Percentiles rank a stretch among this genome's conserved stretches.
Evolutionary conservation across 1,140 invertebrate genomes (phyloP).

Genomic region (Cherax quadricarinatus): DNA sequence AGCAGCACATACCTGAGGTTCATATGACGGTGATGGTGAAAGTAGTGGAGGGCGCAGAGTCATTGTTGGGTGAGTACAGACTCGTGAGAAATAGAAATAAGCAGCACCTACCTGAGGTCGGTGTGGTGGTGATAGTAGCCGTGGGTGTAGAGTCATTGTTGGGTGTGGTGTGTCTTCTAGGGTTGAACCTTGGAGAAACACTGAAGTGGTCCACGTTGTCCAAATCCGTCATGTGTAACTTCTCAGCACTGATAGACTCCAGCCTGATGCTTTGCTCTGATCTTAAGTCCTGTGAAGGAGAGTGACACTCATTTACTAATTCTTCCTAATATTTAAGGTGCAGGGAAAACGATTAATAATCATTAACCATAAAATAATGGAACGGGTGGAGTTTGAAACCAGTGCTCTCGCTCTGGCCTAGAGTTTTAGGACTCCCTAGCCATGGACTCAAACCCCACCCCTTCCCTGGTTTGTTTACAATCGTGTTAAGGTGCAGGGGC

Average conservation of each 20-base stretch:
- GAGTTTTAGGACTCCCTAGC: too few relatives aligned
- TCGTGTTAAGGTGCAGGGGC: too few relatives aligned
- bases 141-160: slow-evolving; percentile 19
- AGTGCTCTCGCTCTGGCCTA: too few relatives aligned
- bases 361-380: too few relatives aligned
- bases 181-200: slow-evolving; percentile 54
- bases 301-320: too few relatives aligned
- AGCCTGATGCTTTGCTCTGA: slow-evolving; percentile 32
- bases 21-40: slow-evolving; percentile 7
- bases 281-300: slow-evolving; percentile 16
- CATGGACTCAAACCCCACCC: too few relatives aligned
- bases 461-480: too few relatives aligned
- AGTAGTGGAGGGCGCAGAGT: neutral
- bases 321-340: too few relatives aligned
- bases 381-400: too few relatives aligned
- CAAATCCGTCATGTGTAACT: slow-evolving; percentile 60
- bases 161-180: slow-evolving; percentile 34
- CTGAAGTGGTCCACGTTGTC: slow-evolving; percentile 64
- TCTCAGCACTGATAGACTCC: slow-evolving; percentile 55
- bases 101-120: slow-evolving; percentile 32
- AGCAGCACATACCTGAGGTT: slow-evolving; percentile 17
- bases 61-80: neutral
- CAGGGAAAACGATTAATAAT: too few relatives aligned
- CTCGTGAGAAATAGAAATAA: too few relatives aligned
- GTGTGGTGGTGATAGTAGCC: neutral